Conservation (phyloP, 2,797 vertebrate species). For the Aldrovandia affinis region DNA sequence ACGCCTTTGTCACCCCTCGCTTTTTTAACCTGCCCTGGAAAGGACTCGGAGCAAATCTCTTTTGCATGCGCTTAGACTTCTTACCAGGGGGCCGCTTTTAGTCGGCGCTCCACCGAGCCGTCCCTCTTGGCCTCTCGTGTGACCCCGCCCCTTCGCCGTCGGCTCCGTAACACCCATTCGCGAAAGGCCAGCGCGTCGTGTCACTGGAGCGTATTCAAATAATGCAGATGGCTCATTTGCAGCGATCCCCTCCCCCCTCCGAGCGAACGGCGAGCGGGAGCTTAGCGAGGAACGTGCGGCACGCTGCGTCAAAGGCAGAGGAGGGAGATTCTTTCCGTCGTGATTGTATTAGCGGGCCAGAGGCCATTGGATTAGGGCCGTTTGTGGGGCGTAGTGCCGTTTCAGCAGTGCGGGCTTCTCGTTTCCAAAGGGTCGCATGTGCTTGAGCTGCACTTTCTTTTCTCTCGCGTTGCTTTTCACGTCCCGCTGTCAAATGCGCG, state of each 20-base stretch:
- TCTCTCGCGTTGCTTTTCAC: slow-evolving; percentile 64
- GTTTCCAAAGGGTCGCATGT: slow-evolving; percentile 83
- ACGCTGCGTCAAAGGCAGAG: slow-evolving; percentile 73
- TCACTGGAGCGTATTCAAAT: slow-evolving; percentile 59
- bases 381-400: slow-evolving; percentile 84
- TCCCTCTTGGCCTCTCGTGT: not conserved
- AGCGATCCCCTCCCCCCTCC: slow-evolving; percentile 64
- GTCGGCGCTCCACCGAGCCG: not conserved
- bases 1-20: not conserved
- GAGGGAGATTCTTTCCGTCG: slow-evolving; percentile 81
- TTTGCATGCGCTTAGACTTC: too few relatives aligned
- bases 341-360: slow-evolving; percentile 80
- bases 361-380: slow-evolving; percentile 83
- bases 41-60: not conserved
- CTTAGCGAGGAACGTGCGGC: slow-evolving; percentile 69
- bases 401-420: slow-evolving; percentile 84
- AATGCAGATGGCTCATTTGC: slow-evolving; percentile 72
- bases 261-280: slow-evolving; percentile 63
- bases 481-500: slow-evolving; percentile 58
- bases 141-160: not conserved
- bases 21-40: not conserved
- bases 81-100: not conserved
- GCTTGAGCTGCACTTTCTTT: slow-evolving; percentile 86
- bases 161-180: slow-evolving; percentile 21
- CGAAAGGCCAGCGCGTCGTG: slow-evolving; percentile 6